Conservation (phyloP, 2,797 vertebrate genomes). For the Amblyraja radiata region DNA sequence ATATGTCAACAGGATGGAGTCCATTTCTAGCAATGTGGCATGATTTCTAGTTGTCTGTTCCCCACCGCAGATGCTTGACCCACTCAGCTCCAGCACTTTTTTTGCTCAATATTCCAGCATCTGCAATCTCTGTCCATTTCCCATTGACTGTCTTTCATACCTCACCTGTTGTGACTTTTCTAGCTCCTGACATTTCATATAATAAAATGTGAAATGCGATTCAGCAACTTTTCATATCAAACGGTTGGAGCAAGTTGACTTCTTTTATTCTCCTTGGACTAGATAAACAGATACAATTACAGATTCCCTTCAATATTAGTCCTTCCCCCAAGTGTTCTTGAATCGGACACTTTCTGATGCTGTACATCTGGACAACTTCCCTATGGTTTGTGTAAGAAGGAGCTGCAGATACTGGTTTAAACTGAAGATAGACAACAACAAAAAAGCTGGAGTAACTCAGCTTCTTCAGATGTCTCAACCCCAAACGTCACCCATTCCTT, state of each 20-base stretch:
- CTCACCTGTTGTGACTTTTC: neutral
- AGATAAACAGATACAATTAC: neutral
- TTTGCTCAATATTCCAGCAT: too few relatives aligned
- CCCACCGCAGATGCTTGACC: too few relatives aligned
- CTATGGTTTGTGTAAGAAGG: too few relatives aligned
- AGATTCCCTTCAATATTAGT: neutral
- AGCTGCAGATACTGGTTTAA: too few relatives aligned
- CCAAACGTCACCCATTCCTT: too few relatives aligned
- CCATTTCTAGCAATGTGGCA: neutral
- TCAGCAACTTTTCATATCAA: neutral
- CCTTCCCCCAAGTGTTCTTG: neutral
- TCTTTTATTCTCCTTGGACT: neutral
- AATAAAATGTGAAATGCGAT: neutral
- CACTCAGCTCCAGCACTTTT: too few relatives aligned
- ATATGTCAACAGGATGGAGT: neutral
- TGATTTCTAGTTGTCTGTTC: neutral
- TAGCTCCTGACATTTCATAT: neutral
- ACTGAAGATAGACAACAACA: too few relatives aligned
- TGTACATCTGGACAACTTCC: neutral
- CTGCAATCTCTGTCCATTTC: too few relatives aligned
- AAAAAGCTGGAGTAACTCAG: too few relatives aligned
- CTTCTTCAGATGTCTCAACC: too few relatives aligned
- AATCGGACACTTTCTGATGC: neutral
- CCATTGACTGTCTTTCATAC: too few relatives aligned
- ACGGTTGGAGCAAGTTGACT: neutral